A percentile compares a stretch with the other conserved stretches of the same genome.
Evolutionary conservation across 2,888 invertebrate species (phyloP).

Genomic region (Leptopterna dolabrata): DNA sequence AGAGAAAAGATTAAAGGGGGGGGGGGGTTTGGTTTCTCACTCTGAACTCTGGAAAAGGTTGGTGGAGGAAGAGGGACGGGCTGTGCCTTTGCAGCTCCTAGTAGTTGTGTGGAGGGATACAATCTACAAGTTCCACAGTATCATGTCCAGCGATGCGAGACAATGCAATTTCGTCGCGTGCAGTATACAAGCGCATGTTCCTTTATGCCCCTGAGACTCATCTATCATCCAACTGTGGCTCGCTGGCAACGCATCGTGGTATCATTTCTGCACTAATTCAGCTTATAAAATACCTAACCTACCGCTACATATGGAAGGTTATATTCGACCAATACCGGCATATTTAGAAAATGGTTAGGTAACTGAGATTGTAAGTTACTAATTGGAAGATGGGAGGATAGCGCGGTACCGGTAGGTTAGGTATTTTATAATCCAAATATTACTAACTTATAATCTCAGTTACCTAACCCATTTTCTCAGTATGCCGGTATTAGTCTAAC

Average conservation of each 20-base stretch:
- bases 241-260: not conserved
- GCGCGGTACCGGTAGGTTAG: too few relatives aligned
- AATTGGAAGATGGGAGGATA: too few relatives aligned
- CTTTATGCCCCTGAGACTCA: not conserved
- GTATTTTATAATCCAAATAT: too few relatives aligned
- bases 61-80: not conserved
- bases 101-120: not conserved
- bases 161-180: constrained; percentile 8
- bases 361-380: too few relatives aligned
- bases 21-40: constrained; percentile 14
- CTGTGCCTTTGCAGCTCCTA: not conserved
- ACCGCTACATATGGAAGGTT: too few relatives aligned
- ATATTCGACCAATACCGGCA: too few relatives aligned
- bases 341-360: too few relatives aligned
- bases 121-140: constrained; percentile 20
- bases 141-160: constrained; percentile 18
- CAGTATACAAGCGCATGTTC: not conserved
- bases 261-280: too few relatives aligned
- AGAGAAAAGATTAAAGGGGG: constrained; percentile 25
- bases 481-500: too few relatives aligned
- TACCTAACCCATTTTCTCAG: too few relatives aligned
- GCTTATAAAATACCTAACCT: too few relatives aligned
- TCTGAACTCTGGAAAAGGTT: not conserved
- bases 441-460: too few relatives aligned
- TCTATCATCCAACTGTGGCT: not conserved